These are phyloP conservation scores for Emydocephalus ijimae DNA, from an alignment of 2,113 vertebrate genomes.

Conservation along the genomic window DNA sequence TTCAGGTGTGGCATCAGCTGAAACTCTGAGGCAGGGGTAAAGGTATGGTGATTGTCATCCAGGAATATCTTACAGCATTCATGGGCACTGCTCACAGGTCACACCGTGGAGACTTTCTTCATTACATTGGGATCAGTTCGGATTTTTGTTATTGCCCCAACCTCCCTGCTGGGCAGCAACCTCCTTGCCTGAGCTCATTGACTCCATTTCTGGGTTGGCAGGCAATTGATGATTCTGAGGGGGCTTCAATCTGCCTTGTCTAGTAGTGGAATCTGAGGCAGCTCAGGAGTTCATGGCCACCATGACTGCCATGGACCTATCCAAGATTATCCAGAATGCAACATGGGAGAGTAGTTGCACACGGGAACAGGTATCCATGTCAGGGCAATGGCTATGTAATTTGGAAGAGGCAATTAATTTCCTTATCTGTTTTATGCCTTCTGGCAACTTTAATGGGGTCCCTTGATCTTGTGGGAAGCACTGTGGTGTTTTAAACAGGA, in stretches of 20 bases:
- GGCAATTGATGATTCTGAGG: background rate
- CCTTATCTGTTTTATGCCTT: background rate
- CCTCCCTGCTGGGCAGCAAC: background rate
- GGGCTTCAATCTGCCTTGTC: background rate
- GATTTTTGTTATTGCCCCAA: background rate
- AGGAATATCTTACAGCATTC: background rate
- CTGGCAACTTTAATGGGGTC: background rate
- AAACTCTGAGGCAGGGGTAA: background rate
- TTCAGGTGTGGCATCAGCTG: background rate
- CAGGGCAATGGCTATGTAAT: background rate
- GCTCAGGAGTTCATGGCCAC: background rate
- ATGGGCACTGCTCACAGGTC: background rate
- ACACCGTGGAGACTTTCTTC: background rate
- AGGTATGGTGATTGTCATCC: background rate
- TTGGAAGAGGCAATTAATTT: background rate
- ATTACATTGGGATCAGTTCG: background rate
- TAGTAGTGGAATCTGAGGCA: background rate
- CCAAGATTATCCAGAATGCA: too few relatives aligned
- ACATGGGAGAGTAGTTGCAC: background rate
- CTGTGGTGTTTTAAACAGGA: background rate
- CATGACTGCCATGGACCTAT: background rate
- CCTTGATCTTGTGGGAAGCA: background rate
- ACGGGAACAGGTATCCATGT: background rate
- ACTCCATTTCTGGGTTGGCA: background rate
- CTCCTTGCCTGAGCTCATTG: background rate